Percentiles rank a stretch among this genome's conserved stretches.
phyloP scores from a whole-genome alignment of 2,888 invertebrate genomes.

The Thyatira batis region DNA sequence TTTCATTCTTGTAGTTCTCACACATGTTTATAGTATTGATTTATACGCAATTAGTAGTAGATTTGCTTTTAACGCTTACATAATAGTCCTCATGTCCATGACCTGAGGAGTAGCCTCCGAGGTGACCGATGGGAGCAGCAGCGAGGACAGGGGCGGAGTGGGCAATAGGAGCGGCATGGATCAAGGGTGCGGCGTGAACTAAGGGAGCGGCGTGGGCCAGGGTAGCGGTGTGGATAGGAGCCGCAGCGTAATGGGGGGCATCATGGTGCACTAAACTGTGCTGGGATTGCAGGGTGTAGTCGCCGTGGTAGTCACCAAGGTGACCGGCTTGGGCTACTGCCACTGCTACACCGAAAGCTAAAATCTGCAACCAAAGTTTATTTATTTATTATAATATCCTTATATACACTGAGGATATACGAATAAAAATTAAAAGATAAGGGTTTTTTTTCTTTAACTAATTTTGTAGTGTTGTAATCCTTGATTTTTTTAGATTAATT shows the following conservation, averaged over 20 bases:
- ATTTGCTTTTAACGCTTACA: constrained; percentile 36
- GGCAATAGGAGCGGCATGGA: constrained; percentile 37
- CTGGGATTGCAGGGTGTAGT: constrained; percentile 40
- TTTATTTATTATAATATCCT: not conserved
- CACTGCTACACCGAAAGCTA: constrained; percentile 62
- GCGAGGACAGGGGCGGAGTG: constrained; percentile 28
- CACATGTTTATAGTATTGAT: too few species aligned
- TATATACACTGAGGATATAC: too few species aligned
- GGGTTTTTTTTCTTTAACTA: not conserved
- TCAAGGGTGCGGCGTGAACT: constrained; percentile 28
- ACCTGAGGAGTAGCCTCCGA: constrained; percentile 29
- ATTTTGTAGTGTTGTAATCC: not conserved
- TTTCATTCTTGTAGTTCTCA: not conserved
- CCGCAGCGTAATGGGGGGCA: constrained; percentile 26
- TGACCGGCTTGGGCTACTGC: constrained; percentile 78
- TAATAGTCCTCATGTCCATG: constrained; percentile 61
- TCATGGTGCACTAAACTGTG: constrained; percentile 41
- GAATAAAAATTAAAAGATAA: not conserved
- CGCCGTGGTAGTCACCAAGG: constrained; percentile 51
- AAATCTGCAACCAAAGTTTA: constrained; percentile 49
- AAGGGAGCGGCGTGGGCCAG: constrained; percentile 34
- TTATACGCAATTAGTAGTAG: too few species aligned
- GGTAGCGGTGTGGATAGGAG: constrained; percentile 28
- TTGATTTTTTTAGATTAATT: constrained; percentile 14
- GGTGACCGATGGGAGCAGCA: constrained; percentile 36